Percentiles rank a stretch among this genome's conserved stretches.
These are phyloP conservation scores for Nomada fucata DNA, from an alignment of 2,888 invertebrate species.

Conservation along the genomic window DNA sequence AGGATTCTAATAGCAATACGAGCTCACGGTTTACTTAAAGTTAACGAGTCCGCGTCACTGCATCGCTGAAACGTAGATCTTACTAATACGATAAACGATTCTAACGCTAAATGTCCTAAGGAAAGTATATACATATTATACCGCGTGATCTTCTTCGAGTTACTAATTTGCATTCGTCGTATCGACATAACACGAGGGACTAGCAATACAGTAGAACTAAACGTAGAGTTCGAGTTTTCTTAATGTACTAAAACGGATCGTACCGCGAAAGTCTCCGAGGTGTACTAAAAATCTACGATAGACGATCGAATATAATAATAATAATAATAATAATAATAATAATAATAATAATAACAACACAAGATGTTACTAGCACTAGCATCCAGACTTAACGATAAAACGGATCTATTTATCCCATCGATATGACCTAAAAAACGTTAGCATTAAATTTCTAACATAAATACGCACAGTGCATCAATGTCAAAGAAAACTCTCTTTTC, in stretches of 20 bases:
- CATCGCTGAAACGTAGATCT: slow-evolving; percentile 23
- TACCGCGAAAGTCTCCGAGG: slow-evolving; percentile 19
- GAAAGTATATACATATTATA: slow-evolving; percentile 36
- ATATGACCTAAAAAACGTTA: not conserved
- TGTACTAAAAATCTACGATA: not conserved
- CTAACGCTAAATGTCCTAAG: slow-evolving; percentile 45
- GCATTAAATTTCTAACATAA: slow-evolving; percentile 11
- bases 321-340: not conserved
- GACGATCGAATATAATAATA: not conserved
- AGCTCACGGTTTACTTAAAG: slow-evolving; percentile 26
- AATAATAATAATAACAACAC: not conserved
- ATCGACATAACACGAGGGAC: slow-evolving; percentile 18
- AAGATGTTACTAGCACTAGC: slow-evolving; percentile 1
- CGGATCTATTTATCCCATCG: slow-evolving; percentile 10
- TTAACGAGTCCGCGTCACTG: slow-evolving; percentile 7
- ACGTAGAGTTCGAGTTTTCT: slow-evolving; percentile 24
- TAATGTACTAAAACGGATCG: slow-evolving; percentile 8
- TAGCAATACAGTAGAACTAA: slow-evolving; percentile 30
- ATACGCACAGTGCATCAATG: slow-evolving; percentile 43
- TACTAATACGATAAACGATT: slow-evolving; percentile 19
- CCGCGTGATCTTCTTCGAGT: slow-evolving; percentile 19
- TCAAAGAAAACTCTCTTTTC: slow-evolving; percentile 14
- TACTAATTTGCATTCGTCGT: slow-evolving; percentile 25
- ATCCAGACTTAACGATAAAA: not conserved
- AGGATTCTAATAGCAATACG: slow-evolving; percentile 42